These are phyloP conservation scores for Catotricha subobsoleta DNA, from an alignment of 2,888 invertebrate genomes.

Conservation along the genomic window DNA sequence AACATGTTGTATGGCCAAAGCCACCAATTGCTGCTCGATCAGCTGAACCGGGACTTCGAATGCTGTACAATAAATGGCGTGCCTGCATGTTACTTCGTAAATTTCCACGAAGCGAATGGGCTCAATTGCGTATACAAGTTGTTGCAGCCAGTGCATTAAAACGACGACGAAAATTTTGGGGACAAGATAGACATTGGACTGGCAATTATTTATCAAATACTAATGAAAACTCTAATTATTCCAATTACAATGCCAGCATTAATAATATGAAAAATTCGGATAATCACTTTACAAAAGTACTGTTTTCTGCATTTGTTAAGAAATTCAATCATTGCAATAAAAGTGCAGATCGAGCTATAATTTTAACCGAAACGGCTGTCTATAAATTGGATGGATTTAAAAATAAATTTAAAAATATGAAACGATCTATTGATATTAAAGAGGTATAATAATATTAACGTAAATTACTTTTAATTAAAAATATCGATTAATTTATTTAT, in stretches of 20 bases:
- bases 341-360: constrained; percentile 70
- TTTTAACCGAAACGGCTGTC: constrained; percentile 67
- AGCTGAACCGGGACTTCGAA: constrained; percentile 40
- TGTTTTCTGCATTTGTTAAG: constrained; percentile 29
- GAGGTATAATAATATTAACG: constrained; percentile 34
- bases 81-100: constrained; percentile 70
- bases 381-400: constrained; percentile 65
- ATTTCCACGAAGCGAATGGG: constrained; percentile 70
- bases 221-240: constrained; percentile 47
- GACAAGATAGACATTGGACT: constrained; percentile 60
- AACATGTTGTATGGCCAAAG: constrained; percentile 62
- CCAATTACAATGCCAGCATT: constrained; percentile 45
- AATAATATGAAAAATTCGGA: constrained; percentile 49
- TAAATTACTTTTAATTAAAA: not conserved
- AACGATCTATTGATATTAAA: constrained; percentile 60
- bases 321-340: constrained; percentile 42
- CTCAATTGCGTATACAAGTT: constrained; percentile 65
- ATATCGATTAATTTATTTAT: constrained; percentile 6
- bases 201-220: constrained; percentile 61
- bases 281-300: constrained; percentile 35
- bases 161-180: constrained; percentile 44
- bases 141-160: constrained; percentile 54
- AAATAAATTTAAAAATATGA: constrained; percentile 72
- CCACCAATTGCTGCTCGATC: constrained; percentile 50
- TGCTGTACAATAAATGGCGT: constrained; percentile 65